These are phyloP conservation scores for Triplophysa tibetana DNA, from an alignment of 2,113 vertebrate genomes.

Conservation along the genomic window DNA sequence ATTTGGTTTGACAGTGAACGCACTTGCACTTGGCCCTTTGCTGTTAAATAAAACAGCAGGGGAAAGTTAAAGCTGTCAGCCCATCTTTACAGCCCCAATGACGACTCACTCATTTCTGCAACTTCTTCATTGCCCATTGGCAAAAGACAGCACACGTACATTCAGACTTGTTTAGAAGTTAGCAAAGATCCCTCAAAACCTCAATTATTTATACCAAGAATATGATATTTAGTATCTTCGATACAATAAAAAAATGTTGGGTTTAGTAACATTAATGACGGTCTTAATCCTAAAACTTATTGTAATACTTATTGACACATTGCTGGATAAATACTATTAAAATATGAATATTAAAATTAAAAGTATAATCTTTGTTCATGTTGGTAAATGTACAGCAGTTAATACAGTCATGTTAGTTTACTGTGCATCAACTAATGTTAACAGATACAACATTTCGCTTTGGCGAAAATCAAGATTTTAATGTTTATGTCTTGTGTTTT, in stretches of 20 bases:
- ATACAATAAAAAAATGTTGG: too few relatives aligned
- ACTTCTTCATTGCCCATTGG: constrained; percentile 14
- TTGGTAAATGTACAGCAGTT: too few relatives aligned
- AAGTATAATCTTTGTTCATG: too few relatives aligned
- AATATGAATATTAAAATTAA: too few relatives aligned
- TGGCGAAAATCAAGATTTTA: too few relatives aligned
- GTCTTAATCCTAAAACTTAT: background rate
- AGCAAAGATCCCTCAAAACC: too few relatives aligned
- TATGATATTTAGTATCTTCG: background rate
- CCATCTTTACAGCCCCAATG: constrained; percentile 36
- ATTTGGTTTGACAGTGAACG: constrained; percentile 51
- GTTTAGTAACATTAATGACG: too few relatives aligned
- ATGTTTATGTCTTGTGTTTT: too few relatives aligned
- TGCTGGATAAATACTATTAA: too few relatives aligned
- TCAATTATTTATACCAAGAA: background rate
- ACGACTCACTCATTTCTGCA: constrained; percentile 35
- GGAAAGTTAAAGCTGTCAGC: constrained; percentile 48
- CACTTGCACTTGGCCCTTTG: constrained; percentile 36
- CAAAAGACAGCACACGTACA: background rate
- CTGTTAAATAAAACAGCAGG: constrained; percentile 52
- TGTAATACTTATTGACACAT: background rate
- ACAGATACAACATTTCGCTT: too few relatives aligned
- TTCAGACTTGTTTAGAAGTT: background rate
- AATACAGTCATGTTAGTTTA: too few relatives aligned
- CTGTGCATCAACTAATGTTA: too few relatives aligned